Percentiles rank a stretch among this genome's conserved stretches.
These are phyloP conservation scores for Cephus nigrinus DNA, from an alignment of 2,888 invertebrate genomes.

Conservation along the genomic window DNA sequence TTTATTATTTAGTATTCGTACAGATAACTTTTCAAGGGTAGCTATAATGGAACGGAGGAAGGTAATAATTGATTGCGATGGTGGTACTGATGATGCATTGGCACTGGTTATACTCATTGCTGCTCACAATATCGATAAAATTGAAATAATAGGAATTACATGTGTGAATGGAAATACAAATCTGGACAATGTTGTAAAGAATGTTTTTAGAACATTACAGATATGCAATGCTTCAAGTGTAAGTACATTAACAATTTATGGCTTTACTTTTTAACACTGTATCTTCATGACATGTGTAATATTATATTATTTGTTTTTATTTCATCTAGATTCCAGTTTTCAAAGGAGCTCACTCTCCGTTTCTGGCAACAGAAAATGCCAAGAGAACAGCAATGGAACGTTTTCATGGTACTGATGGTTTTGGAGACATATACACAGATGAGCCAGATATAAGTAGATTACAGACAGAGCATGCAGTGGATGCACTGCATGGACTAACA, in stretches of 20 bases:
- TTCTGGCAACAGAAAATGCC: slow-evolving; percentile 61
- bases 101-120: slow-evolving; percentile 71
- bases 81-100: slow-evolving; percentile 75
- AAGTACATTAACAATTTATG: slow-evolving; percentile 52
- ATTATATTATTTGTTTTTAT: slow-evolving; percentile 13
- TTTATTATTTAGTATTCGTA: neutral
- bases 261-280: neutral
- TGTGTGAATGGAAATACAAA: slow-evolving; percentile 81
- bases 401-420: slow-evolving; percentile 78
- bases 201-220: slow-evolving; percentile 77
- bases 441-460: slow-evolving; percentile 66
- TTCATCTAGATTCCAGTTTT: slow-evolving; percentile 76
- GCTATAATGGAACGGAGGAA: slow-evolving; percentile 34
- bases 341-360: slow-evolving; percentile 71
- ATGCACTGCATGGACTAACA: slow-evolving; percentile 72
- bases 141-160: slow-evolving; percentile 77
- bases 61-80: slow-evolving; percentile 73
- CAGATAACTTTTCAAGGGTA: neutral
- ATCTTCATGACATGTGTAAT: neutral
- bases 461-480: slow-evolving; percentile 71
- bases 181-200: slow-evolving; percentile 75
- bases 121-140: slow-evolving; percentile 66
- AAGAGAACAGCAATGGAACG: slow-evolving; percentile 55
- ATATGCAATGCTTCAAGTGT: slow-evolving; percentile 73
- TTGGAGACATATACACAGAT: slow-evolving; percentile 73